These are phyloP conservation scores for Triplophysa dalaica DNA, from an alignment of 2,113 vertebrate genomes.

Conservation along the genomic window DNA sequence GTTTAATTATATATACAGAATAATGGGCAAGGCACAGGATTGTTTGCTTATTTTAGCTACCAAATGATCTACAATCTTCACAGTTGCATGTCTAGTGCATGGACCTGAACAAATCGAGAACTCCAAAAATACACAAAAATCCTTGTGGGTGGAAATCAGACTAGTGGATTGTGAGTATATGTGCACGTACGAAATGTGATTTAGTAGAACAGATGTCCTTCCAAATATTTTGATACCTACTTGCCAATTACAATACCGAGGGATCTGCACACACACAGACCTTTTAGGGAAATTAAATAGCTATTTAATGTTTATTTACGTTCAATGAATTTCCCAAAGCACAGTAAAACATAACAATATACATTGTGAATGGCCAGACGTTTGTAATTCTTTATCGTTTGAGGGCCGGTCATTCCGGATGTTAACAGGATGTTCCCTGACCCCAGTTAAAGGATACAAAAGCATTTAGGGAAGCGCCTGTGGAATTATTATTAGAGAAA, in stretches of 20 bases:
- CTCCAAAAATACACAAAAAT: not conserved
- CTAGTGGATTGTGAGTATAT: conserved; percentile 14
- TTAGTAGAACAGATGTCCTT: conserved; percentile 28
- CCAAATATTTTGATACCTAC: conserved; percentile 30
- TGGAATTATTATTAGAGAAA: conserved; percentile 28
- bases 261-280: conserved; percentile 26
- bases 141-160: conserved; percentile 11
- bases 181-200: not conserved
- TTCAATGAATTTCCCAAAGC: not conserved
- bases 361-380: not conserved
- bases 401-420: not conserved
- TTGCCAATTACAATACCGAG: conserved; percentile 36
- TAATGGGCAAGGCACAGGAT: conserved; percentile 11
- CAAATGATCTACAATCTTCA: not conserved
- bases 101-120: not conserved
- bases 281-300: conserved; percentile 43
- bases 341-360: not conserved
- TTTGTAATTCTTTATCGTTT: not conserved
- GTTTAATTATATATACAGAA: conserved; percentile 26
- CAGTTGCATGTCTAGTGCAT: not conserved
- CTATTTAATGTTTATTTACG: conserved; percentile 7
- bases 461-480: not conserved
- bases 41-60: not conserved
- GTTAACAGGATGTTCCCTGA: conserved; percentile 19
- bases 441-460: not conserved